Conservation (phyloP, 1,140 invertebrate species). For the Magallana angulata region DNA sequence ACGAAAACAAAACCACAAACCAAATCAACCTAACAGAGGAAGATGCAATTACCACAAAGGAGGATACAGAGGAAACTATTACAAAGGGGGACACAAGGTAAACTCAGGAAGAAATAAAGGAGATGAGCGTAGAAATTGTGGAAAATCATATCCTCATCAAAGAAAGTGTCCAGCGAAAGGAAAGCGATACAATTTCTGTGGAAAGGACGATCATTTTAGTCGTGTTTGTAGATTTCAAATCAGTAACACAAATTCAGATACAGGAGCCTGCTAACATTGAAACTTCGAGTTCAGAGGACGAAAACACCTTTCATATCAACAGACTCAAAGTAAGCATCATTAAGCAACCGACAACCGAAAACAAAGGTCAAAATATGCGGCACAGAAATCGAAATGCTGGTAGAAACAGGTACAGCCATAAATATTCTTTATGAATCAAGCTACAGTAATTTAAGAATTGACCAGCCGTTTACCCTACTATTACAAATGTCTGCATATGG, state of each 20-base stretch:
- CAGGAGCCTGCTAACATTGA: background rate
- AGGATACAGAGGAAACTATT: background rate
- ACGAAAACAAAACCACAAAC: background rate
- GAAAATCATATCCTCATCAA: too few species aligned
- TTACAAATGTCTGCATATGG: conserved; percentile 35
- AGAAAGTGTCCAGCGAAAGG: conserved; percentile 10
- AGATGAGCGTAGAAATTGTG: background rate
- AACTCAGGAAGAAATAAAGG: background rate
- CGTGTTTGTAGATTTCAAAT: background rate
- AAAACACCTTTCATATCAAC: conserved; percentile 1
- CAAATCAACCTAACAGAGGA: too few species aligned
- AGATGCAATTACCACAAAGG: background rate
- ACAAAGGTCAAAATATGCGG: too few species aligned
- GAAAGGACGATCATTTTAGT: background rate
- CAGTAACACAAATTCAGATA: background rate
- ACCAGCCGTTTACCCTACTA: conserved; percentile 1
- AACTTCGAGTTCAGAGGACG: background rate
- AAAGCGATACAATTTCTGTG: background rate
- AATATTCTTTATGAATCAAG: conserved; percentile 38
- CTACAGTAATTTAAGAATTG: background rate
- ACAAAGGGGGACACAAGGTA: background rate
- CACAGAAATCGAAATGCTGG: conserved; percentile 33
- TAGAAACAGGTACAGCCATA: conserved; percentile 37
- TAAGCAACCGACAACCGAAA: too few species aligned
- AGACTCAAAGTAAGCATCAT: too few species aligned